phyloP scores from a whole-genome alignment of 2,113 vertebrate genomes.

The Ancistrus triradiatus region DNA sequence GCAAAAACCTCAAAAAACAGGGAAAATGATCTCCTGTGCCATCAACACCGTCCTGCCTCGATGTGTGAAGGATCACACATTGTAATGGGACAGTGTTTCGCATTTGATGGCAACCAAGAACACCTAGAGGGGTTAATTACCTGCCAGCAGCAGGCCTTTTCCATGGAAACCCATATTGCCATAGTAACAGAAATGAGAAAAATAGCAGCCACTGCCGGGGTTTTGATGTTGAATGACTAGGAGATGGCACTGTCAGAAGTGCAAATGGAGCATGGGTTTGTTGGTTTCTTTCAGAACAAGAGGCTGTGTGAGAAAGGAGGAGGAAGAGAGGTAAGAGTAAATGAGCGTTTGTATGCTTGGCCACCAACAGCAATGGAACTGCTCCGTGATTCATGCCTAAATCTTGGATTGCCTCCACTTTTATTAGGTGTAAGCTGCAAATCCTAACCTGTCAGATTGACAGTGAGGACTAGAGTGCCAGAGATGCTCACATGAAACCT shows the following conservation, averaged over 20 bases:
- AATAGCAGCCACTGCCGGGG: constrained; percentile 16
- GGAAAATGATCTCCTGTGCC: no score
- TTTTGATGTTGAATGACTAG: constrained; percentile 43
- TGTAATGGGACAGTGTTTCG: no score
- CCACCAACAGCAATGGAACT: neutral
- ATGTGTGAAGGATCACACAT: no score
- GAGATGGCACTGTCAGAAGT: constrained; percentile 41
- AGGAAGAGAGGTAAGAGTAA: neutral
- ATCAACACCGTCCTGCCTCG: no score
- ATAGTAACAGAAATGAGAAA: constrained; percentile 52
- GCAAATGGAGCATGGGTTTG: constrained; percentile 39
- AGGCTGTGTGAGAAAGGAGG: neutral
- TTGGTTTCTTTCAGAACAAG: constrained; percentile 9
- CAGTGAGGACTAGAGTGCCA: no score
- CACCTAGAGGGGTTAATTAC: constrained; percentile 55
- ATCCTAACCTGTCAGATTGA: no score
- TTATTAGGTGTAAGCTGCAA: no score
- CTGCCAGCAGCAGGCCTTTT: constrained; percentile 38
- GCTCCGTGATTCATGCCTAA: no score
- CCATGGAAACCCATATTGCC: constrained; percentile 51
- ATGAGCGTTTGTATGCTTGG: neutral
- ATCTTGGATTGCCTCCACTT: no score
- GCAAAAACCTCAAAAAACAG: no score
- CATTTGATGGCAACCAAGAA: no score
- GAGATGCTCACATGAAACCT: no score